Conservation (phyloP, 2,888 invertebrate genomes). For the Dolomedes plantarius region DNA sequence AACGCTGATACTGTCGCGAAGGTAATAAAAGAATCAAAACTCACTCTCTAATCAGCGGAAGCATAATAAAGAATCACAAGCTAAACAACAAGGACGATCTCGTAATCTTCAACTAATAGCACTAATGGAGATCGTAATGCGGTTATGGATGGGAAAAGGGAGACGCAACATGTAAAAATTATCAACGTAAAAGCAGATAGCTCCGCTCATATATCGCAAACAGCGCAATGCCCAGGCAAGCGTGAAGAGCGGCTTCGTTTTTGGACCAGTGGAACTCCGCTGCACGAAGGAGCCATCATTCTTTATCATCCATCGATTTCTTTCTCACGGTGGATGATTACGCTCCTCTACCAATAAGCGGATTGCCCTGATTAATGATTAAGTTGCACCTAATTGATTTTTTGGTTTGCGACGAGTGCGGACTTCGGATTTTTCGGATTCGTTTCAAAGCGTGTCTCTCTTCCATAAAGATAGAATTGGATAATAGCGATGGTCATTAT, state of each 20-base stretch:
- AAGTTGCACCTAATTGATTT: background rate
- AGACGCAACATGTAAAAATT: background rate
- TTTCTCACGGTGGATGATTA: constrained; percentile 14
- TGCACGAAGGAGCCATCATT: background rate
- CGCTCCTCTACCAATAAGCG: background rate
- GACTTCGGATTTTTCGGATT: no score
- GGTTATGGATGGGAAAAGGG: background rate
- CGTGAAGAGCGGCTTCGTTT: background rate
- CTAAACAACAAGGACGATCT: background rate
- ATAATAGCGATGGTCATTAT: no score
- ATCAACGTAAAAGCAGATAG: background rate
- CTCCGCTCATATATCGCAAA: background rate
- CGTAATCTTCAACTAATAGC: background rate
- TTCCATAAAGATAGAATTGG: no score
- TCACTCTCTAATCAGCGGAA: background rate
- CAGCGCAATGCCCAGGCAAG: background rate
- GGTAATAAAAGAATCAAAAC: no score
- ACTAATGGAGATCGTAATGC: background rate
- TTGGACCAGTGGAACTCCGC: background rate
- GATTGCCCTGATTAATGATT: constrained; percentile 2
- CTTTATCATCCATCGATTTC: background rate
- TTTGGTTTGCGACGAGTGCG: background rate
- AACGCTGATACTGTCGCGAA: no score
- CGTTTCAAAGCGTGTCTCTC: no score
- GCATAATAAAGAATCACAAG: background rate